phyloP scores from a whole-genome alignment of 2,113 vertebrate species.

The Pyxicephalus adspersus region DNA sequence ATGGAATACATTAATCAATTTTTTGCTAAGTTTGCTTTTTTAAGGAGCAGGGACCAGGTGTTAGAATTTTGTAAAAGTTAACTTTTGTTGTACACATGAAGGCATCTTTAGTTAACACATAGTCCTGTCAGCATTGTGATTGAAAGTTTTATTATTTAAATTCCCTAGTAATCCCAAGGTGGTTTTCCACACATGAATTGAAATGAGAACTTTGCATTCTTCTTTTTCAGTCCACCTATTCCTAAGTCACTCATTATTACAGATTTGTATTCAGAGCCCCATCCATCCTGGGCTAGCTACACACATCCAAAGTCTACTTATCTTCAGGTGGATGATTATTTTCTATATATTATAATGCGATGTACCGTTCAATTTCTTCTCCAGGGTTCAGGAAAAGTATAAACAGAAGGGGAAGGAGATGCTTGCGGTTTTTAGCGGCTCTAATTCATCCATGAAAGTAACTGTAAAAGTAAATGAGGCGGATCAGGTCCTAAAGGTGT shows the following conservation, averaged over 20 bases:
- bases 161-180: constrained; percentile 39
- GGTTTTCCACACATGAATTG: constrained; percentile 45
- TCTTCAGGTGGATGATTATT: constrained; percentile 51
- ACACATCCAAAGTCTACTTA: constrained; percentile 42
- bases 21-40: too few species aligned
- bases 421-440: constrained; percentile 6
- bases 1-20: too few species aligned
- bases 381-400: constrained; percentile 13
- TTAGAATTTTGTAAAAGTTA: too few species aligned
- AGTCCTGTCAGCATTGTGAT: constrained; percentile 9
- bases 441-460: constrained; percentile 34
- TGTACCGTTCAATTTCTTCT: constrained; percentile 45
- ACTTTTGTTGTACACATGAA: neutral
- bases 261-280: constrained; percentile 49
- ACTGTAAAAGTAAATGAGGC: constrained; percentile 46
- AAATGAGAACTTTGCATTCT: constrained; percentile 45
- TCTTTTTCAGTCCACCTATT: constrained; percentile 43
- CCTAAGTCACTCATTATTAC: constrained; percentile 42
- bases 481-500: constrained; percentile 4
- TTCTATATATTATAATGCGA: constrained; percentile 48
- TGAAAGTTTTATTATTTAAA: constrained; percentile 43
- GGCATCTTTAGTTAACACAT: constrained; percentile 12
- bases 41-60: too few species aligned
- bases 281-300: constrained; percentile 25
- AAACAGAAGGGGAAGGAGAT: constrained; percentile 33